phyloP scores from a whole-genome alignment of 2,888 invertebrate species.

The Drosophila leonis region DNA sequence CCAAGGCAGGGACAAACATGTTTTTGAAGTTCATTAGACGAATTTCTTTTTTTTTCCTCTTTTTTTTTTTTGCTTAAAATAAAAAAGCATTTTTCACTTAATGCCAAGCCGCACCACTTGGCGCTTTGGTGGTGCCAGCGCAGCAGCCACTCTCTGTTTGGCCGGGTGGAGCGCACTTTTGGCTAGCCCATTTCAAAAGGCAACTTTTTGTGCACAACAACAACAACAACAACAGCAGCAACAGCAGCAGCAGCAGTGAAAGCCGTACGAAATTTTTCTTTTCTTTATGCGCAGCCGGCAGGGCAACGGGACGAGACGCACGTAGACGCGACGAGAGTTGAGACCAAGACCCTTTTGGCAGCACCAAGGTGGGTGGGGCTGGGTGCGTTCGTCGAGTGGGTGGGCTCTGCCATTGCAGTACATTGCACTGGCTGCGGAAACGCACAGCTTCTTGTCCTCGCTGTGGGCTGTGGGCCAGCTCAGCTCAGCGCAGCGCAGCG shows the following conservation, averaged over 20 bases:
- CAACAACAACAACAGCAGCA: conserved; percentile 24
- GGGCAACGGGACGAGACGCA: conserved; percentile 28
- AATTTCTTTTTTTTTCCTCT: conserved; percentile 60
- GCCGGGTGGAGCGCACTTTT: conserved; percentile 53
- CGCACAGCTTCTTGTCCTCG: conserved; percentile 79
- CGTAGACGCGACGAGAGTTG: conserved; percentile 48
- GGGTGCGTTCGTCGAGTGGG: background rate
- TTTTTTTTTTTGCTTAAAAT: conserved; percentile 39
- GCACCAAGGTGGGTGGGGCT: conserved; percentile 19
- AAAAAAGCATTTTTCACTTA: conserved; percentile 74
- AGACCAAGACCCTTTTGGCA: conserved; percentile 75
- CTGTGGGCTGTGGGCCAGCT: conserved; percentile 73
- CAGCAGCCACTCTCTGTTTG: conserved; percentile 20
- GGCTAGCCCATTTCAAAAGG: conserved; percentile 67
- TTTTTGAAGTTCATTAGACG: conserved; percentile 85
- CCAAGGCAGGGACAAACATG: conserved; percentile 74
- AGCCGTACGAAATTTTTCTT: conserved; percentile 79
- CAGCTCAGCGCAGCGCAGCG: conserved; percentile 38
- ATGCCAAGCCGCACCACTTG: conserved; percentile 72
- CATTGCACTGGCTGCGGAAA: conserved; percentile 71
- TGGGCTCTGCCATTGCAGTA: conserved; percentile 38
- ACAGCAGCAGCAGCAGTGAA: conserved; percentile 44
- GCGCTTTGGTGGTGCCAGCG: conserved; percentile 50
- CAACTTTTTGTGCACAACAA: conserved; percentile 61
- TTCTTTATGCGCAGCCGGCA: conserved; percentile 77